Evolutionary conservation across 2,888 invertebrate species (phyloP), one percentile per base, ranked within the genome.

Genomic region (Andrena chrysosceles): DNA sequence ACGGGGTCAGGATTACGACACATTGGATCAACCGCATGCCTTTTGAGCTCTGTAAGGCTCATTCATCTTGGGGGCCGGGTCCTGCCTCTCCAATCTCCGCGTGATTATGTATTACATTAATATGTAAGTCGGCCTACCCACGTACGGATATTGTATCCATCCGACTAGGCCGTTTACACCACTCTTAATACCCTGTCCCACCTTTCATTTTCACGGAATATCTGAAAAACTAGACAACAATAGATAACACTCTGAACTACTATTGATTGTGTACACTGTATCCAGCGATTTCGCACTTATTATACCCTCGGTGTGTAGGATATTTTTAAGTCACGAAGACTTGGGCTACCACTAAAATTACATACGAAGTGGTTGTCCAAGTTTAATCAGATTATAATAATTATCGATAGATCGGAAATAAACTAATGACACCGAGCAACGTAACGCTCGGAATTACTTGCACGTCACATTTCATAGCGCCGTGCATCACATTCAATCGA

Each of bases 1-100:
- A 52, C 84, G 89, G 87, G 90, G 89, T 91, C 91, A 89, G 84
- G 78, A 88, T 91, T 91, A 89, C 91, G 89, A 90, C 90, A 91
- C 89, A 81, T 84, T 69, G 89, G 87, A 89, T 89, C 89, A 89
- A 89, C 89, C 86, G 87, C 89, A 86, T 90, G 77, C 89, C 89
- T 89, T 89, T 89, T 89, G 77, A 87, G 86, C 81, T 77, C 72
- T 79, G 75, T 77, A 85, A 85, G 72, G 71, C 87, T 85, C 89
- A 87, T 89, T 89, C 87, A 85, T 89, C 89, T 89, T 87, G 69
- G 76, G 33, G 62, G 60, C 77, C 77, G 70, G 80, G 87, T 83
- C 72, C 83, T 86, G 81, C 83, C 83, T 85, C 89, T 87, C 89
- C 89, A 87, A 89, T 88, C 88, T 87, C 77, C 63, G 74, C 78